phyloP scores from a whole-genome alignment of 1,140 invertebrate species.

The Gonatopus flavifemur region DNA sequence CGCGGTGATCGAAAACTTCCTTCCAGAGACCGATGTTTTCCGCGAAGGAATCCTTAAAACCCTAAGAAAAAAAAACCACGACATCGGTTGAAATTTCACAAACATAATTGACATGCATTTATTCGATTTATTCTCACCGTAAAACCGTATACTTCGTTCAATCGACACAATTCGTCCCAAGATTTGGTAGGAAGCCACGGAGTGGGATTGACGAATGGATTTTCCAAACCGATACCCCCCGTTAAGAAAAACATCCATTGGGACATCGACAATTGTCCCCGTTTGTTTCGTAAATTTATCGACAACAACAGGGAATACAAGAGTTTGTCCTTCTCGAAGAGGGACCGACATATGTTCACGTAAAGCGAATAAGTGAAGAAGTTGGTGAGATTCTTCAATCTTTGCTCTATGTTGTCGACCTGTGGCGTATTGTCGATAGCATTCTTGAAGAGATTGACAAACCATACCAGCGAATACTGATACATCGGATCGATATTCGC shows the following conservation, averaged over 20 bases:
- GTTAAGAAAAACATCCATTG: conserved; percentile 91
- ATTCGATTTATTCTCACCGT: conserved; percentile 30
- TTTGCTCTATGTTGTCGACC: conserved; percentile 74
- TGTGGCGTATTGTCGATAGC: conserved; percentile 91
- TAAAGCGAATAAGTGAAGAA: conserved; percentile 92
- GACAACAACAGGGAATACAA: conserved; percentile 87
- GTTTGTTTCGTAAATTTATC: conserved; percentile 80
- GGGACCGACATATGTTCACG: conserved; percentile 88
- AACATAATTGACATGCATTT: not conserved
- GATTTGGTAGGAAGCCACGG: conserved; percentile 75
- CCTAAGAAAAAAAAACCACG: conserved; percentile 41
- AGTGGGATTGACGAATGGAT: conserved; percentile 72
- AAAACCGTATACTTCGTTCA: conserved; percentile 65
- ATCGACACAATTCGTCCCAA: conserved; percentile 83
- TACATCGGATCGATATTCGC: conserved; percentile 97
- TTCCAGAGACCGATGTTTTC: conserved; percentile 71
- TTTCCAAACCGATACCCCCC: conserved; percentile 80
- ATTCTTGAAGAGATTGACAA: conserved; percentile 84
- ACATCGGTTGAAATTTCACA: not conserved
- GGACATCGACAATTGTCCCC: conserved; percentile 67
- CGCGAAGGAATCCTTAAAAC: conserved; percentile 65
- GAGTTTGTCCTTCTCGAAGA: conserved; percentile 95
- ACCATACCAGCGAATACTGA: conserved; percentile 93
- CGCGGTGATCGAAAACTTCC: conserved; percentile 68
- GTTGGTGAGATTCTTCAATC: conserved; percentile 73